Evolutionary conservation across 1,140 invertebrate species (phyloP), one percentile per base, ranked within the genome.

Genomic region (Onthophagus taurus): DNA sequence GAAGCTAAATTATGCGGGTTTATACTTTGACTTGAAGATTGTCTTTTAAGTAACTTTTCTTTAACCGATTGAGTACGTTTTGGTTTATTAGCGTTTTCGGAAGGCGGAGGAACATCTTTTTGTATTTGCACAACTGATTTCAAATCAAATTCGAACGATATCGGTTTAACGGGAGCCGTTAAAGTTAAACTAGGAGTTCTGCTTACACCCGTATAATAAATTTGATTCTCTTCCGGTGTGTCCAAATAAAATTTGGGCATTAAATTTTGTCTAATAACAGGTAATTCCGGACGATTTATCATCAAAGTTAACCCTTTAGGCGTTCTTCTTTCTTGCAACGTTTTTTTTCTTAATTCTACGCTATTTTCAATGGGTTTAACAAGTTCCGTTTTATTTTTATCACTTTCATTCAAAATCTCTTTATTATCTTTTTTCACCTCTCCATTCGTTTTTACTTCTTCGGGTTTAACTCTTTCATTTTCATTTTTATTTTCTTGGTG

Each of bases 171-270:
- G 2, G 49, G 49, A 13, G 39, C 48, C 24, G 31, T 37, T n/a
- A 51, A 29, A n/a, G 42, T 35, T 17, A 35, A 14, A 18, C 47
- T 51, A 2, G 45, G 30, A 6, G 14, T 14, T 12, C 19, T 9
- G 2, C 12, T 34, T 12, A 44, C 31, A 3, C 19, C 37, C 1
- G 42, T 35, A 6, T 46, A 30, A n/a, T 23, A 21, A n/a, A n/a
- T n/a, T 34, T 48, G 45, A 39, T 41, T 46, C 3, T 19, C 33
- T 19, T 51, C 49, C 14, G 49, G 49, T 13, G 45, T 48, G 11
- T 51, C 49, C 8, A 51, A 34, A 20, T 48, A 51, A 18, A 51
- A 51, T 42, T 51, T 51, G 3, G 49, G 49, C 20, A 48, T 48
- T 13, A 41, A 43, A 13, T 18, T 30, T 33, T 51, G 49, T 16